These are phyloP conservation scores for Balearica regulorum DNA, from an alignment of 2,797 vertebrate species.

Conservation along the genomic window DNA sequence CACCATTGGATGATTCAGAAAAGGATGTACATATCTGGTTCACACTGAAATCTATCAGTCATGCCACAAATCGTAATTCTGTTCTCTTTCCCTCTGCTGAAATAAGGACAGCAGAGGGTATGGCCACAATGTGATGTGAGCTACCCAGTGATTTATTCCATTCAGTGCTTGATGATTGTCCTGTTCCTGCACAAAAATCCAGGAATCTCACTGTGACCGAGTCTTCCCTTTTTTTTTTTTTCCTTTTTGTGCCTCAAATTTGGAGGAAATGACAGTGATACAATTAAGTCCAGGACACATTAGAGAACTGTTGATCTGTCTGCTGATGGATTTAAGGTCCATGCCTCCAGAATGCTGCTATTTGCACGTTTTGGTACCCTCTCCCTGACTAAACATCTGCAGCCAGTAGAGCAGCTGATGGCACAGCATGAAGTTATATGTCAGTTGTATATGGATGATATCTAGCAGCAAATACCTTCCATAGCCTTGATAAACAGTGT, in stretches of 20 bases:
- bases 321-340: neutral
- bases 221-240: neutral
- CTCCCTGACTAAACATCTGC: neutral
- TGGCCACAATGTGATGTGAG: neutral
- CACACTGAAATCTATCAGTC: neutral
- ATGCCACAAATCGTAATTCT: neutral
- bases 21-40: neutral
- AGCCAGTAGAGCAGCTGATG: neutral
- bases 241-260: neutral
- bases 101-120: neutral
- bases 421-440: neutral
- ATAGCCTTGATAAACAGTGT: neutral
- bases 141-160: neutral
- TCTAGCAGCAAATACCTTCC: neutral
- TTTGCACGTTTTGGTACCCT: neutral
- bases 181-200: neutral
- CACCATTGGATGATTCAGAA: neutral
- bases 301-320: neutral
- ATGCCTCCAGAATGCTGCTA: neutral
- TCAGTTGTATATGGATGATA: neutral
- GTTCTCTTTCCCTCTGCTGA: neutral
- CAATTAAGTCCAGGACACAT: neutral
- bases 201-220: neutral
- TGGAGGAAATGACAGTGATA: neutral
- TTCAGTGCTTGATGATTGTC: neutral